Conservation (phyloP, 2,888 invertebrate species). For the Drosophila anceps region DNA sequence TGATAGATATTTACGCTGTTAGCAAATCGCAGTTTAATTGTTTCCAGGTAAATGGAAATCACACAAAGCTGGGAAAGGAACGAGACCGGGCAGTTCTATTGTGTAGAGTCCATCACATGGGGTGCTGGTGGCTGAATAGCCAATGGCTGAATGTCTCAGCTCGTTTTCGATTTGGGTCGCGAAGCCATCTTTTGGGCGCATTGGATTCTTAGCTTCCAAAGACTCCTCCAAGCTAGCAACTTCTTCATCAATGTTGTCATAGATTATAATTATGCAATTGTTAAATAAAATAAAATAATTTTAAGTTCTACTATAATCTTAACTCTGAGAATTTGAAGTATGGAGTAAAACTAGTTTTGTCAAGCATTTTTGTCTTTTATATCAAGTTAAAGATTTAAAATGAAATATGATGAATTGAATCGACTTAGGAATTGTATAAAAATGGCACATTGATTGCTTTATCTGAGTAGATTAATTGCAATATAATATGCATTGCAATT, state of each 20-base stretch:
- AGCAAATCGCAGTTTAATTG: neutral
- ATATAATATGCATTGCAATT: no score
- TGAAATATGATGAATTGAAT: no score
- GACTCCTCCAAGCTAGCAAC: neutral
- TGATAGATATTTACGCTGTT: neutral
- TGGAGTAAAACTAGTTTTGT: neutral
- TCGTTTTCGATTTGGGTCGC: no score
- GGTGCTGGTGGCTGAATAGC: no score
- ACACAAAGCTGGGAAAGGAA: neutral
- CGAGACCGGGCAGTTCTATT: neutral
- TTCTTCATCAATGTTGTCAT: neutral
- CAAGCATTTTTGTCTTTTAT: neutral
- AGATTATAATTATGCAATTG: neutral
- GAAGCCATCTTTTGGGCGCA: no score
- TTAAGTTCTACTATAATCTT: neutral
- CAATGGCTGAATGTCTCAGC: no score
- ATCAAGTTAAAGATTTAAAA: neutral
- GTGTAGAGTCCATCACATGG: neutral
- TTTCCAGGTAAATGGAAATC: neutral
- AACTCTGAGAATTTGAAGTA: neutral
- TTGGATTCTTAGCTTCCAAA: no score
- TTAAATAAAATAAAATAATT: neutral
- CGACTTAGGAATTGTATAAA: neutral
- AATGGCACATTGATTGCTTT: no score
- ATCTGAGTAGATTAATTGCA: no score